Conservation (phyloP, 2,113 vertebrate genomes). For the Vulpes ferrilata region DNA sequence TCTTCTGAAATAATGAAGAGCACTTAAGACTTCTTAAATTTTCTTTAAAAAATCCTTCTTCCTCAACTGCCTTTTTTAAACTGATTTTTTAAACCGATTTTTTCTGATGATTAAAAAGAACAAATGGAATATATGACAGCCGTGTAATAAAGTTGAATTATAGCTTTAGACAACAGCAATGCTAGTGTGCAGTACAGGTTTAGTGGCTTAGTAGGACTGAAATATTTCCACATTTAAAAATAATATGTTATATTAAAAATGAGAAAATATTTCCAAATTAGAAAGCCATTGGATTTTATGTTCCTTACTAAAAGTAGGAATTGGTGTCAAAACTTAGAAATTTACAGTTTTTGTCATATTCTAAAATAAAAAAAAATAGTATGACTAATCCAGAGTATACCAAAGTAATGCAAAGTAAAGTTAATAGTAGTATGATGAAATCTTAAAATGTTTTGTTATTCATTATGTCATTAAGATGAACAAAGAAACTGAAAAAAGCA, state of each 20-base stretch:
- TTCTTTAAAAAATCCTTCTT: not conserved
- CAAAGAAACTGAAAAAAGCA: not conserved
- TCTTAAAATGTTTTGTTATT: not conserved
- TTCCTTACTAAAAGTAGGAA: slow-evolving; percentile 10
- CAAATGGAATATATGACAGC: slow-evolving; percentile 59
- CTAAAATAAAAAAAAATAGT: not conserved
- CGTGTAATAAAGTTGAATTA: slow-evolving; percentile 69
- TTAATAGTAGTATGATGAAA: not conserved
- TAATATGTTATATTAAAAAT: slow-evolving; percentile 50
- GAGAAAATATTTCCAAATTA: slow-evolving; percentile 56
- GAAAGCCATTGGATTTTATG: not conserved
- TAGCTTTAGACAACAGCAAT: not conserved
- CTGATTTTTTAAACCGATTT: not conserved
- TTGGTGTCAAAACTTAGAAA: slow-evolving; percentile 58
- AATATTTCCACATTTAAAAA: slow-evolving; percentile 57
- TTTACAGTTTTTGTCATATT: not conserved
- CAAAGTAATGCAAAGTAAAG: not conserved
- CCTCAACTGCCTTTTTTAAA: not conserved
- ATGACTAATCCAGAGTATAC: not conserved
- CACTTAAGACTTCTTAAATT: not conserved
- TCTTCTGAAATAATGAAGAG: not conserved
- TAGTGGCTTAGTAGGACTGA: slow-evolving; percentile 32
- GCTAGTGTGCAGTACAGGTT: not conserved
- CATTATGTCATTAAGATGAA: not conserved
- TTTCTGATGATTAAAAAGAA: slow-evolving; percentile 79